Evolutionary conservation across 2,113 vertebrate species (phyloP).

Genomic region (Lampris megalopsis): DNA sequence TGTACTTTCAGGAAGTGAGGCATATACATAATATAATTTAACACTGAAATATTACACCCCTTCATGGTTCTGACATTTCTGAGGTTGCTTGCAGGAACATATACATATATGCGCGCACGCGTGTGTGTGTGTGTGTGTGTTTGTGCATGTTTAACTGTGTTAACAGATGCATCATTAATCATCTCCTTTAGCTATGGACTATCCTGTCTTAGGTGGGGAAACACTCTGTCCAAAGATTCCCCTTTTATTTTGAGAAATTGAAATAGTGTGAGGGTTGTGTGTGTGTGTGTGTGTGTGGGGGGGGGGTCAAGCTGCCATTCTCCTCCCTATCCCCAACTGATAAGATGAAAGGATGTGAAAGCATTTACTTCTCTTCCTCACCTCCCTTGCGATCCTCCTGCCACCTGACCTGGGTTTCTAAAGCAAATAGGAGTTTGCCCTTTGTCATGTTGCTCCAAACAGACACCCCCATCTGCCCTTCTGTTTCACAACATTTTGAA

Average conservation of each 20-base stretch:
- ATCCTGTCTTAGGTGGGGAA: background rate
- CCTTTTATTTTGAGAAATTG: constrained; percentile 34
- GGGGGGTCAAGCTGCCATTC: constrained; percentile 4
- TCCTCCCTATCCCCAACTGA: constrained; percentile 41
- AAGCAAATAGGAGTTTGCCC: background rate
- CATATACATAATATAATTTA: constrained; percentile 47
- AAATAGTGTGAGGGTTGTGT: background rate
- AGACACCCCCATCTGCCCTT: background rate
- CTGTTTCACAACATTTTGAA: background rate
- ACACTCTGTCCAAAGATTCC: background rate
- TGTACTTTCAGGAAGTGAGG: constrained; percentile 43
- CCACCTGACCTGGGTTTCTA: constrained; percentile 11
- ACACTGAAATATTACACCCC: constrained; percentile 56
- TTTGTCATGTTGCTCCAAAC: background rate
- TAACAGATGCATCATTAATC: constrained; percentile 14
- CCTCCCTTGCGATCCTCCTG: constrained; percentile 5
- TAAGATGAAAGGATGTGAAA: constrained; percentile 70
- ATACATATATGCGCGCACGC: background rate
- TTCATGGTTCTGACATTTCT: constrained; percentile 49
- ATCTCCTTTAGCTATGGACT: background rate
- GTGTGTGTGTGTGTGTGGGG: constrained; percentile 20
- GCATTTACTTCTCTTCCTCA: constrained; percentile 7
- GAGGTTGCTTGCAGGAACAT: background rate
- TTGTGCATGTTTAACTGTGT: constrained; percentile 14
- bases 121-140: background rate